phyloP scores from a whole-genome alignment of 2,888 invertebrate species.

The Megaustenia siamemsis region DNA sequence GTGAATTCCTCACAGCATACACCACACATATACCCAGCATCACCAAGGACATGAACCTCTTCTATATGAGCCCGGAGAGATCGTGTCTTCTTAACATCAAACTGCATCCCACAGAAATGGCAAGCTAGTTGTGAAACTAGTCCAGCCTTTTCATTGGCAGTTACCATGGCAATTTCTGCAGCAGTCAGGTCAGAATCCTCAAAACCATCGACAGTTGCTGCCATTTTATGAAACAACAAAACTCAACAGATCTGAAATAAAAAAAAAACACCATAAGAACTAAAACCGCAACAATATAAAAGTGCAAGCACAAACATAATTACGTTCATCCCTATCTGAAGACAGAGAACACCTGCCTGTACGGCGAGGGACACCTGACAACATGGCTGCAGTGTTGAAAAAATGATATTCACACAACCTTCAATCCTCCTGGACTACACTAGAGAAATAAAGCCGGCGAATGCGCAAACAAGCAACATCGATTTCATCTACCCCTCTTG shows the following conservation, averaged over 20 bases:
- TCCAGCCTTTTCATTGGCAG: slow-evolving; percentile 52
- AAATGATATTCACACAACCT: too few species aligned
- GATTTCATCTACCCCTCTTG: neutral
- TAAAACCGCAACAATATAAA: neutral
- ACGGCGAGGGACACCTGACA: too few species aligned
- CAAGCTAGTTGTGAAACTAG: slow-evolving; percentile 50
- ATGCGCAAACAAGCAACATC: too few species aligned
- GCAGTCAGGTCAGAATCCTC: slow-evolving; percentile 46
- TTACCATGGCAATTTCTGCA: slow-evolving; percentile 48
- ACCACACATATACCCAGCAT: slow-evolving; percentile 54
- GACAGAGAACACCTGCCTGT: too few species aligned
- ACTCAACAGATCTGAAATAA: too few species aligned
- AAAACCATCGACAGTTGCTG: slow-evolving; percentile 39
- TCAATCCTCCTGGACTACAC: too few species aligned
- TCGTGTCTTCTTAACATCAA: slow-evolving; percentile 52
- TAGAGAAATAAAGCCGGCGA: too few species aligned
- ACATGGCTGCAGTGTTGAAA: too few species aligned
- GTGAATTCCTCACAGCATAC: slow-evolving; percentile 54
- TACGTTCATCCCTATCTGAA: too few species aligned
- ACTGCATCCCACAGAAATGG: slow-evolving; percentile 54
- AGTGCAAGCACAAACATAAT: too few species aligned
- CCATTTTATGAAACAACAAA: neutral
- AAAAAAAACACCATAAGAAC: too few species aligned
- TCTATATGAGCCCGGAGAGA: slow-evolving; percentile 54
- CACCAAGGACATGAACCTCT: slow-evolving; percentile 54